Base-by-base conservation (phyloP, 1,140 invertebrate genomes). In the Orussus abietinus region DNA sequence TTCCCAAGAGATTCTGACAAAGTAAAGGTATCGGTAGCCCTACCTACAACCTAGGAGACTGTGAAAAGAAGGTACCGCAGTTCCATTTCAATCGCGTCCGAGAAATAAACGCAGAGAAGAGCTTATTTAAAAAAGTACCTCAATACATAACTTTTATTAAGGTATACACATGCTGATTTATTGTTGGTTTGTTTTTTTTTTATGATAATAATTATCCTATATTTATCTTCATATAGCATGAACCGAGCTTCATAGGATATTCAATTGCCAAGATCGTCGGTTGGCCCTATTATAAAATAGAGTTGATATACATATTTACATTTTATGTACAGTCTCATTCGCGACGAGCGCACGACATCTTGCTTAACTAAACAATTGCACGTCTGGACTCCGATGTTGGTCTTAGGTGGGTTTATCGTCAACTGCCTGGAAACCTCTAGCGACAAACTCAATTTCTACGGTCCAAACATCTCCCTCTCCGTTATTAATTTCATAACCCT, bases 91-190 rank as follows among this genome's bases (percentile, higher is more conserved):
- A n/a, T n/a, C n/a, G n/a, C n/a, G n/a, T n/a, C n/a, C n/a, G n/a
- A n/a, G n/a, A 25, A 25, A n/a, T 25, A 57, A 53, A 50, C 57
- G 45, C 37, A 50, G 52, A 57, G 36, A 49, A 61, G 45, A 53
- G 55, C 41, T 53, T 56, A 59, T 69, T 72, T 70, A 70, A 65
- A 69, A 70, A 72, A 70, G 69, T 72, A 72, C 67, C 66, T 71
- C 69, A 71, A 71, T 69, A 72, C 69, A 70, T 70, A 66, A 69
- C 57, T 68, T 70, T 72, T 67, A 72, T 72, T 72, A 69, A 69
- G 68, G 69, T 69, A 60, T 72, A 69, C 69, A 70, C 66, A 64
- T 66, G 62, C 56, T 67, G 62, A 63, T 67, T 69, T 64, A 66
- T 66, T 65, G 52, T 62, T 67, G n/a, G n/a, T n/a, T n/a, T n/a